Evolutionary conservation across 1,140 invertebrate genomes (phyloP), one percentile per base, ranked within the genome.

Genomic region (Caerostris extrusa): DNA sequence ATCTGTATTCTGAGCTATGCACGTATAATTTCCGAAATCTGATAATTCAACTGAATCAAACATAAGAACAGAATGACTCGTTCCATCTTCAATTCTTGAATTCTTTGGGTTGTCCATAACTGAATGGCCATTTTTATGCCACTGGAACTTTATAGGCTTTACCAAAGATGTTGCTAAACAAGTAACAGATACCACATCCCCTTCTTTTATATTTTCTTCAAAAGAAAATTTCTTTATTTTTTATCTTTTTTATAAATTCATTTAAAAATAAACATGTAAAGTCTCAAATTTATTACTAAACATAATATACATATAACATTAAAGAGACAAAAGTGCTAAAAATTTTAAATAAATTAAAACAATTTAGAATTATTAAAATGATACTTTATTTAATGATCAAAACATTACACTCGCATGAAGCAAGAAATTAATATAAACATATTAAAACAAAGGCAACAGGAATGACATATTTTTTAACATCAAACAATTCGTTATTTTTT

Each of bases 1-100:
- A 96, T 98, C 98, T 17, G 98, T 97, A 96, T 99, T 99, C 95
- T 98, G 98, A 8, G 99, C 98, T 95, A 97, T 97, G 96, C 99
- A 99, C 0, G 98, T 97, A 96, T 98, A 98, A 95, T 98, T 97
- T 90, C 98, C 98, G 96, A 96, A 97, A 96, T 98, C 97, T 95
- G 97, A 97, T 83, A 97, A 97, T 95, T 97, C 97, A 91, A 97
- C 97, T 17, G 97, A 97, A 94, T 98, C 97, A 93, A 98, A 98
- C 60, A 97, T 97, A 93, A 99, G 96, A 95, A 98, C 96, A 93
- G 95, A 96, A 61, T 95, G 95, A 93, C 95, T 67, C 14, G 92
- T 57, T n/a, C 87, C 91, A 88, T 88, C 86, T 94, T 82, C 58
- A 3, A 94, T 77, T 71, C 50, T 61, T 0, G 67, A 50, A 61